Base-by-base conservation (phyloP, 2,113 vertebrate species). In the Zosterops borbonicus region DNA sequence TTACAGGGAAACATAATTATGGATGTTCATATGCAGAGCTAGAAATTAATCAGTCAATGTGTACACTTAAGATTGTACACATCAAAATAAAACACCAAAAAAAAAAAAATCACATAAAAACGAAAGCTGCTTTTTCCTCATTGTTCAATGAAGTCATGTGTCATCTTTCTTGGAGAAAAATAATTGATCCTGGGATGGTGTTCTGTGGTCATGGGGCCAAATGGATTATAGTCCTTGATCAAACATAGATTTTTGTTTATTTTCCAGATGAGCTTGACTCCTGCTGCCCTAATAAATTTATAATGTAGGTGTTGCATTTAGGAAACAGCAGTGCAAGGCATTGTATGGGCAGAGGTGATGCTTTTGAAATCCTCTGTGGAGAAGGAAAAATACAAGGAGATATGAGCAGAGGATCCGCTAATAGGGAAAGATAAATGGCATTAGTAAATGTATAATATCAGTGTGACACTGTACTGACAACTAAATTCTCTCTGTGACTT, bases 201-300 rank as follows among this genome's bases (percentile, higher is more conserved):
- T 87, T 91, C 28, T 78, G 11, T 56, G 42, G 17, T 58, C 27
- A 11, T 18, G 37, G n/a, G 5, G 15, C 35, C 46, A 6, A 19
- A 11, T 39, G 31, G 33, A 52, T 69, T 18, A 15, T 42, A 77
- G 64, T 31, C 49, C 27, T 56, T 28, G 3, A 52, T 82, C 24
- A 69, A 47, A 56, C 7, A 35, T 22, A 17, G 46, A 11, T 65
- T 78, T 77, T 56, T 33, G 29, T 78, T 83, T 28, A 9, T 75
- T 85, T 67, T 55, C 35, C 17, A 46, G 25, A 39, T n/a, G 1
- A 50, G 14, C 35, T 68, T 83, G 44, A 67, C 14, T 79, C 9
- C 9, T 0, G 0, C 23, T 75, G 28, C 42, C 12, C 8, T 83
- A 35, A 42, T 39, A 11, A n/a, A 39, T 49, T 49, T 78, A 6